phyloP scores from a whole-genome alignment of 2,888 invertebrate species.

The Ectemnius continuus region DNA sequence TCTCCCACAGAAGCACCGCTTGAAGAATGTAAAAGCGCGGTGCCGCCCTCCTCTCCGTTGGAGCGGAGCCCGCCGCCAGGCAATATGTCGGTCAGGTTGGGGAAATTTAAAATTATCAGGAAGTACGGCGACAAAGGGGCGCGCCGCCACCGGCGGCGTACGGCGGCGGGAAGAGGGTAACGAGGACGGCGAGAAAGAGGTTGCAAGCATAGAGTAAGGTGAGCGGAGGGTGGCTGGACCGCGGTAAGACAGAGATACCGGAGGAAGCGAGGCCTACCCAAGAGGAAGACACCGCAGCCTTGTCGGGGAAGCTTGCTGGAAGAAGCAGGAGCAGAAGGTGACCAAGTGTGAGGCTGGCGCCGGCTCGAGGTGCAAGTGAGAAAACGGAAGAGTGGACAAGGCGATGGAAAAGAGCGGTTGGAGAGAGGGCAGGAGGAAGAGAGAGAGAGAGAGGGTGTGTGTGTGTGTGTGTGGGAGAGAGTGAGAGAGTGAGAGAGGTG shows the following conservation, averaged over 20 bases:
- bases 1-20: too few species aligned
- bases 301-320: background rate
- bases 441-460: constrained; percentile 19
- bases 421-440: constrained; percentile 31
- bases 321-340: background rate
- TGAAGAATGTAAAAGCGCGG: too few species aligned
- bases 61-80: background rate
- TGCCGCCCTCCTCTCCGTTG: too few species aligned
- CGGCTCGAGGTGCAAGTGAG: background rate
- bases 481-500: constrained; percentile 35
- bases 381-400: background rate
- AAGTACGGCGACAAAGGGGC: constrained; percentile 15
- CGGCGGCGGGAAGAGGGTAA: constrained; percentile 4
- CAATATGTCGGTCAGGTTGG: constrained; percentile 54
- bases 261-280: too few species aligned
- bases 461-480: constrained; percentile 12
- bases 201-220: background rate
- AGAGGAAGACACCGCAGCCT: background rate
- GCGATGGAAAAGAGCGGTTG: background rate
- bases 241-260: background rate
- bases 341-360: too few species aligned
- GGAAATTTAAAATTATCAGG: constrained; percentile 64
- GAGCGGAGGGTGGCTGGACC: background rate
- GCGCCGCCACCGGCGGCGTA: background rate
- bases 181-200: constrained; percentile 10